Percentiles rank a stretch among this genome's conserved stretches.
These are phyloP conservation scores for Eulemur macaco DNA, from an alignment of 2,113 vertebrate genomes.

Conservation along the genomic window DNA sequence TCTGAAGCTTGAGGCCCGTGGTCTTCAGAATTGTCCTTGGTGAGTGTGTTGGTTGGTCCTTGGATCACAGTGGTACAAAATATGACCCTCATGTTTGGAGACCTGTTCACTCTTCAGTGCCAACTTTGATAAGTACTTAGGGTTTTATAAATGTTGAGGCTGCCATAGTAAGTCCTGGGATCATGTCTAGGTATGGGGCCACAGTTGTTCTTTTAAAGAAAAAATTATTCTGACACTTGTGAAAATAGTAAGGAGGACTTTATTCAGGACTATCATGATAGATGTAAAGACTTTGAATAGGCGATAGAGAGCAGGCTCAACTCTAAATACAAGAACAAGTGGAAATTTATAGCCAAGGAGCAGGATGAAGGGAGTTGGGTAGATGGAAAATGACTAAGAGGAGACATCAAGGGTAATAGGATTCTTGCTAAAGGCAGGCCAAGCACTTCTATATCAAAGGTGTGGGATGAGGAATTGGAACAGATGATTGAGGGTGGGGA, in stretches of 20 bases:
- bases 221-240: background rate
- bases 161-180: background rate
- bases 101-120: background rate
- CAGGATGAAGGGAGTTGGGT: background rate
- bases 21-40: background rate
- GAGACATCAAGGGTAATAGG: background rate
- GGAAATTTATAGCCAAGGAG: background rate
- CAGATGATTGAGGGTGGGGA: background rate
- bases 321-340: background rate
- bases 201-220: background rate
- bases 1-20: background rate
- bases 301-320: background rate
- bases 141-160: background rate
- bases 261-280: background rate
- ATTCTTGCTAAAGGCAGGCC: background rate
- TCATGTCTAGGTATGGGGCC: background rate
- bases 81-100: background rate
- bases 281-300: background rate
- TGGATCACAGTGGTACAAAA: background rate
- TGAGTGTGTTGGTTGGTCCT: background rate
- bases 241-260: background rate
- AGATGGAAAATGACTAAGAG: background rate
- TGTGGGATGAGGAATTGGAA: background rate
- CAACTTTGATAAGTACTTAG: background rate
- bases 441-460: background rate